Percentiles rank a stretch among this genome's conserved stretches.
These are phyloP conservation scores for Tiliacea aurago DNA, from an alignment of 2,888 invertebrate species.

Conservation along the genomic window DNA sequence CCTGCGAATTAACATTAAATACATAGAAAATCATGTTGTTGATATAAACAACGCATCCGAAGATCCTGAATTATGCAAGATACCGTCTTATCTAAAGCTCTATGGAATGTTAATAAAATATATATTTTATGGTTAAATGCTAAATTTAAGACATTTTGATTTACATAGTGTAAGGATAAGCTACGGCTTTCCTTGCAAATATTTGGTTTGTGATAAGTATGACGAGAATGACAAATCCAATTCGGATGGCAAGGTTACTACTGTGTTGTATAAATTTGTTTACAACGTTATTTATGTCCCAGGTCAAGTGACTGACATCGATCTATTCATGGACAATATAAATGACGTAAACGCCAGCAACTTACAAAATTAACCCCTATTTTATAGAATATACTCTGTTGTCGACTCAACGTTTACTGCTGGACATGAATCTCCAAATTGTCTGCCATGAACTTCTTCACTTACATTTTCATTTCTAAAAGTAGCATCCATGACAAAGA, in stretches of 20 bases:
- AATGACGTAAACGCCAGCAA: slow-evolving; percentile 5
- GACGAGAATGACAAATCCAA: neutral
- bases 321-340: slow-evolving; percentile 22
- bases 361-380: neutral
- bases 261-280: neutral
- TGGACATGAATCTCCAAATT: neutral
- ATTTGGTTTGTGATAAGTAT: slow-evolving; percentile 15
- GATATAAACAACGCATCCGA: slow-evolving; percentile 16
- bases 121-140: slow-evolving; percentile 10
- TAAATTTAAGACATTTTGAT: slow-evolving; percentile 33
- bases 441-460: neutral
- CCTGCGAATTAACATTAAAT: slow-evolving; percentile 32
- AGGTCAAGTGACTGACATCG: slow-evolving; percentile 7
- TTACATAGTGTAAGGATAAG: slow-evolving; percentile 17
- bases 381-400: neutral
- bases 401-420: neutral
- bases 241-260: neutral
- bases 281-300: neutral
- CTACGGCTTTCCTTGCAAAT: slow-evolving; percentile 44
- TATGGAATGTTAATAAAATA: slow-evolving; percentile 32
- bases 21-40: slow-evolving; percentile 24
- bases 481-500: neutral
- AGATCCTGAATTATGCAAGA: slow-evolving; percentile 31
- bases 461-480: neutral
- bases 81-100: slow-evolving; percentile 21